Evolutionary conservation across 2,888 invertebrate species (phyloP).

Genomic region (Pomacea canaliculata): DNA sequence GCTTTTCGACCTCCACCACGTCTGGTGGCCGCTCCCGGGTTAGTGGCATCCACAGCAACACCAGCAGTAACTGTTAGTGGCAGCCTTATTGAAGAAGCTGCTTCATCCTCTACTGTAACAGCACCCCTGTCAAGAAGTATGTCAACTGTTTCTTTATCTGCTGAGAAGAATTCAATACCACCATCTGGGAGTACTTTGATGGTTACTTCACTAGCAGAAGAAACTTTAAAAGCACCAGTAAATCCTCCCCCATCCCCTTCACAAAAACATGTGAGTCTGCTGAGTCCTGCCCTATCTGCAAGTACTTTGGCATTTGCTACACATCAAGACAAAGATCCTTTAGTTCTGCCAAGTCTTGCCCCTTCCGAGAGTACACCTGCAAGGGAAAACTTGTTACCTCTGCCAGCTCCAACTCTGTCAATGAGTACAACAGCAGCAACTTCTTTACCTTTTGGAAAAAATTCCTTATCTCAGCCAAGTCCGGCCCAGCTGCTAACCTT

Average conservation of each 20-base stretch:
- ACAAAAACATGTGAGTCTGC: not conserved
- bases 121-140: too few relatives aligned
- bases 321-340: too few relatives aligned
- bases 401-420: not conserved
- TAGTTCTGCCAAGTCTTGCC: too few relatives aligned
- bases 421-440: not conserved
- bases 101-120: too few relatives aligned
- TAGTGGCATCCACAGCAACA: not conserved
- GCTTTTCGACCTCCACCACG: conserved; percentile 18
- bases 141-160: too few relatives aligned
- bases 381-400: not conserved
- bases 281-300: not conserved
- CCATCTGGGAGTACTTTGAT: not conserved
- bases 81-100: not conserved
- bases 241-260: not conserved
- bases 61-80: not conserved
- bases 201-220: not conserved
- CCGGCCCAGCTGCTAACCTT: conserved; percentile 60
- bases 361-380: conserved; percentile 4
- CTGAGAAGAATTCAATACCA: too few relatives aligned
- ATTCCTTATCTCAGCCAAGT: conserved; percentile 21
- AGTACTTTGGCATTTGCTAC: too few relatives aligned
- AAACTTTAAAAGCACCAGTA: too few relatives aligned
- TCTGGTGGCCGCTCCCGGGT: conserved; percentile 26
- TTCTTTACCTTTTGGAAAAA: not conserved